Base-by-base conservation (phyloP, 2,888 invertebrate species). In the Drosophila borborema region DNA sequence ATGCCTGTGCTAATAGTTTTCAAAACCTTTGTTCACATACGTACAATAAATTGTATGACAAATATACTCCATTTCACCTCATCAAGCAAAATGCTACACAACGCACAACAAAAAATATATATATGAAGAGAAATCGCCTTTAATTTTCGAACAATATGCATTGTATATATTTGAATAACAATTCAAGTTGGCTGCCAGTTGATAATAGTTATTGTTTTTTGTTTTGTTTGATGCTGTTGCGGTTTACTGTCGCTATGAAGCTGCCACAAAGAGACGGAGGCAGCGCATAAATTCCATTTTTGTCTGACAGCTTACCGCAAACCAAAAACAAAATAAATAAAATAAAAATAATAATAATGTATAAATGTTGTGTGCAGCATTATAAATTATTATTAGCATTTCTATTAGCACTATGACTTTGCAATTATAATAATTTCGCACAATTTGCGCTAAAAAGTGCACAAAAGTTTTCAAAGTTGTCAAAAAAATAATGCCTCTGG, bases 201-300 rank as follows among this genome's bases (percentile, higher is more conserved):
- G 36, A 56, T 56, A 65, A 71, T 38, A 45, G 43, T 49, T 49
- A 58, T 36, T 49, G 10, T 48, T 64, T 23, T 56, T 18, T 36
- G 43, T 1, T 54, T 16, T 18, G 45, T 4, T 51, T 18, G 51
- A 46, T 72, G 54, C 49, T 68, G 66, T 14, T 58, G 56, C 63
- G 34, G 34, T 53, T 53, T 51, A 41, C 20, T 45, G 36, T 23
- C 53, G 38, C 2, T 38, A 38, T 54, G 53, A 9, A 40, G 18
- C 41, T 67, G 58, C 68, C 65, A 56, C 64, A 72, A 61, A n/a
- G 64, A 53, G 36, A 63, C 45, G 49, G 51, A 51, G 31, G 38
- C 61, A 28, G 28, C 65, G 74, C 68, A 82, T 85, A 77, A 85
- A 85, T 85, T 81, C 59, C 51, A 72, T 74, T 80, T 59, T 56